Evolutionary conservation across 1,140 invertebrate species (phyloP).

Genomic region (Drosophila jambulina): DNA sequence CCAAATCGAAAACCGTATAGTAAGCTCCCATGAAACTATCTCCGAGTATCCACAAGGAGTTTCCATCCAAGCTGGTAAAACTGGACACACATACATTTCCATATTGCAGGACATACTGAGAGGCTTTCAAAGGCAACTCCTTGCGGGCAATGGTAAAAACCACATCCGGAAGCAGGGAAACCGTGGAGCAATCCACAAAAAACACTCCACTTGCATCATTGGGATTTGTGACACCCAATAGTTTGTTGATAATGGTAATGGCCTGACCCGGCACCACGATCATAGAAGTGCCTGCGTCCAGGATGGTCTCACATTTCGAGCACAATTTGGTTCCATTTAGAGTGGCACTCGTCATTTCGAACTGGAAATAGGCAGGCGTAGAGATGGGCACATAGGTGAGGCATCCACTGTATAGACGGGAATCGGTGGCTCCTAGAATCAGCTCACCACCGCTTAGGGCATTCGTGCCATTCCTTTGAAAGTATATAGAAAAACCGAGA

Average conservation of each 20-base stretch:
- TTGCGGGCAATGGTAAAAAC: constrained; percentile 57
- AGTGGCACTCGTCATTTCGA: constrained; percentile 91
- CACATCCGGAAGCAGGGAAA: constrained; percentile 46
- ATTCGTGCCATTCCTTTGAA: constrained; percentile 89
- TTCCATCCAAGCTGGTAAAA: constrained; percentile 86
- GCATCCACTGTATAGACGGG: constrained; percentile 93
- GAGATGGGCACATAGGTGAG: constrained; percentile 96
- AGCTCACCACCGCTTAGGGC: constrained; percentile 92
- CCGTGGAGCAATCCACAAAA: constrained; percentile 87
- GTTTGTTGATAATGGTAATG: constrained; percentile 91
- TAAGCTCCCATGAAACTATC: constrained; percentile 50
- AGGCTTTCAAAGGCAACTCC: constrained; percentile 40
- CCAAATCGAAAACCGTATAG: constrained; percentile 50
- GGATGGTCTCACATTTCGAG: constrained; percentile 94
- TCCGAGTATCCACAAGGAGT: constrained; percentile 44
- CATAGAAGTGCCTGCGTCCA: constrained; percentile 98
- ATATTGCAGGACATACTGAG: constrained; percentile 84
- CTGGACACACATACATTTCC: constrained; percentile 56
- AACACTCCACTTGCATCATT: constrained; percentile 86
- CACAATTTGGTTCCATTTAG: constrained; percentile 86
- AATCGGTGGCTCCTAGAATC: constrained; percentile 96
- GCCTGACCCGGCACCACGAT: constrained; percentile 94
- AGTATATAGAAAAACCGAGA: constrained; percentile 97
- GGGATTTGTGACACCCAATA: constrained; percentile 89
- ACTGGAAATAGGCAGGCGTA: constrained; percentile 97